A percentile compares a stretch with the other conserved stretches of the same genome.
Evolutionary conservation across 2,888 invertebrate species (phyloP).

Genomic region (Poecilobothrus nobilitatus): DNA sequence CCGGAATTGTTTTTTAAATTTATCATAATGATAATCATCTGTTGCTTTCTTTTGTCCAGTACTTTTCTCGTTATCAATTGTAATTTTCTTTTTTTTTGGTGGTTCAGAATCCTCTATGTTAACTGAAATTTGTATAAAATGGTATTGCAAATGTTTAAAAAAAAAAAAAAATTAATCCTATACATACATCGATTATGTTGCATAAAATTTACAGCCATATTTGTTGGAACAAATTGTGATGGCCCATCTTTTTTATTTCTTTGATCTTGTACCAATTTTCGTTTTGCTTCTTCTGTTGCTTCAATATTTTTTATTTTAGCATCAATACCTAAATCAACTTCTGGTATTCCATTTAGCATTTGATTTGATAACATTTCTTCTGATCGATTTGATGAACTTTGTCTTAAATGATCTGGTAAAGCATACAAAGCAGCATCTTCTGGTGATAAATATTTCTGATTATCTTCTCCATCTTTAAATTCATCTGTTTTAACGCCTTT

Average conservation of each 20-base stretch:
- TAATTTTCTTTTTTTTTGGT: constrained; percentile 40
- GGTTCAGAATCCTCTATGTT: constrained; percentile 68
- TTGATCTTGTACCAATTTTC: constrained; percentile 79
- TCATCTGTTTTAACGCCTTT: constrained; percentile 53
- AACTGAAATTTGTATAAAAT: constrained; percentile 49
- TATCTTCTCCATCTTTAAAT: constrained; percentile 50
- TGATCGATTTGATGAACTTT: constrained; percentile 77
- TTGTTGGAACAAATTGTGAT: constrained; percentile 92
- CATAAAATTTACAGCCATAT: constrained; percentile 97
- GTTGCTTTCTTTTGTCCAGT: constrained; percentile 82
- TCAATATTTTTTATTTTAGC: constrained; percentile 98
- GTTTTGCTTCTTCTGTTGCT: constrained; percentile 97
- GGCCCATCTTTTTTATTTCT: constrained; percentile 87
- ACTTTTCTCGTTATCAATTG: constrained; percentile 47
- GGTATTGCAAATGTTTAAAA: not conserved
- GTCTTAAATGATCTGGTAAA: constrained; percentile 79
- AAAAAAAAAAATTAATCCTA: not conserved
- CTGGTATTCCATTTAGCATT: constrained; percentile 99
- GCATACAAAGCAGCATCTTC: constrained; percentile 86
- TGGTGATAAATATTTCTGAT: constrained; percentile 62
- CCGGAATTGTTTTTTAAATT: constrained; percentile 91
- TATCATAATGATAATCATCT: constrained; percentile 94
- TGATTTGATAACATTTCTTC: constrained; percentile 99
- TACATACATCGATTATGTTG: constrained; percentile 88
- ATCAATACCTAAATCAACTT: constrained; percentile 98